A percentile compares a stretch with the other conserved stretches of the same genome.
These are phyloP conservation scores for Drosophila buzzatii DNA, from an alignment of 2,888 invertebrate species.

Conservation along the genomic window DNA sequence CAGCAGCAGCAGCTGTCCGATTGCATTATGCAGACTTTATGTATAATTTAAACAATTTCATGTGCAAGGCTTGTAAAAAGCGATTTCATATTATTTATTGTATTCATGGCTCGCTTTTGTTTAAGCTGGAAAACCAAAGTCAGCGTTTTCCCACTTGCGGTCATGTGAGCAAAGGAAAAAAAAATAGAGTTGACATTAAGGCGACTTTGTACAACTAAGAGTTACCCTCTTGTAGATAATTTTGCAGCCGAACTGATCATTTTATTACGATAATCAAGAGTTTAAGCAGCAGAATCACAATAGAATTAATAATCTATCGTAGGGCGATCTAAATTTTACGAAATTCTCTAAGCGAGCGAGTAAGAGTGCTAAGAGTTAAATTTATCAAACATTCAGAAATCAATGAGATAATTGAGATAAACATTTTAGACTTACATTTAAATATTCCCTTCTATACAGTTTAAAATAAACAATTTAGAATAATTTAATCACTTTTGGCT, in stretches of 20 bases:
- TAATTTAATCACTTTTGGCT: too few relatives aligned
- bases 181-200: neutral
- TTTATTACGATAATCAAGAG: neutral
- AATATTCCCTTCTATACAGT: neutral
- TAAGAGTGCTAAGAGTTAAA: neutral
- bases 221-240: neutral
- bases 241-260: neutral
- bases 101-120: constrained; percentile 39
- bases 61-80: constrained; percentile 30
- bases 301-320: neutral
- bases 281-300: neutral
- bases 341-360: neutral
- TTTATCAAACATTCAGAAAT: neutral
- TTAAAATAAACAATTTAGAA: too few relatives aligned
- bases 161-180: neutral
- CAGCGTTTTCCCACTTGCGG: constrained; percentile 39
- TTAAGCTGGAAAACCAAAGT: constrained; percentile 32
- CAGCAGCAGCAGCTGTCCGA: constrained; percentile 56
- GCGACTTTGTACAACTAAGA: neutral
- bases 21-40: constrained; percentile 61
- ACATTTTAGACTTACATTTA: neutral
- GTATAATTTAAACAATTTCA: constrained; percentile 67
- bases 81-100: constrained; percentile 47
- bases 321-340: too few relatives aligned
- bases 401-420: neutral